These are phyloP conservation scores for Augochlora pura DNA, from an alignment of 1,140 invertebrate species.

Conservation along the genomic window DNA sequence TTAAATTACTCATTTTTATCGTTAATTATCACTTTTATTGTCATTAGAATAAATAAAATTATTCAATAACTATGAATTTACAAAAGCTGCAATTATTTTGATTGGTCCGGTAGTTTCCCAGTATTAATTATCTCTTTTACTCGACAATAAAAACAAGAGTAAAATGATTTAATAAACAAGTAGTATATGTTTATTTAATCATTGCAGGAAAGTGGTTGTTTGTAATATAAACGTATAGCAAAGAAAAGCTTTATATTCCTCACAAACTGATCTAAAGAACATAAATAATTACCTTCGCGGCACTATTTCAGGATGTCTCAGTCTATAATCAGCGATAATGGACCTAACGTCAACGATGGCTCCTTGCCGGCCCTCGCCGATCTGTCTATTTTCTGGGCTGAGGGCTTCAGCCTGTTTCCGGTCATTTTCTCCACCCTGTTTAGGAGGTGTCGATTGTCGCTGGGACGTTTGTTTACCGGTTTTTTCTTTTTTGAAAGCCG, in stretches of 20 bases:
- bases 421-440: slow-evolving; percentile 58
- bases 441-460: slow-evolving; percentile 45
- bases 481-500: slow-evolving; percentile 61
- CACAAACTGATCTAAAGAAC: not conserved
- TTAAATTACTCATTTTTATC: too few species aligned
- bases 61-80: too few species aligned
- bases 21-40: too few species aligned
- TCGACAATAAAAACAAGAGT: not conserved
- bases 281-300: slow-evolving; percentile 80
- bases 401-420: slow-evolving; percentile 60
- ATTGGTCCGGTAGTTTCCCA: too few species aligned
- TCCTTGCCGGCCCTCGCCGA: slow-evolving; percentile 86
- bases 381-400: slow-evolving; percentile 75
- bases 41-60: too few species aligned
- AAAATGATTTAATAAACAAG: not conserved
- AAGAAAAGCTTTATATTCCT: not conserved
- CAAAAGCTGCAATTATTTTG: too few species aligned
- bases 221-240: not conserved
- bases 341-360: slow-evolving; percentile 89
- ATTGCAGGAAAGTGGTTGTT: not conserved
- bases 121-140: too few species aligned
- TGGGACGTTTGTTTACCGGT: slow-evolving; percentile 42
- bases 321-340: slow-evolving; percentile 90
- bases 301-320: slow-evolving; percentile 86
- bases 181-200: not conserved